Base-by-base conservation (phyloP, 2,797 vertebrate species). In the Enteromius argenteus region DNA sequence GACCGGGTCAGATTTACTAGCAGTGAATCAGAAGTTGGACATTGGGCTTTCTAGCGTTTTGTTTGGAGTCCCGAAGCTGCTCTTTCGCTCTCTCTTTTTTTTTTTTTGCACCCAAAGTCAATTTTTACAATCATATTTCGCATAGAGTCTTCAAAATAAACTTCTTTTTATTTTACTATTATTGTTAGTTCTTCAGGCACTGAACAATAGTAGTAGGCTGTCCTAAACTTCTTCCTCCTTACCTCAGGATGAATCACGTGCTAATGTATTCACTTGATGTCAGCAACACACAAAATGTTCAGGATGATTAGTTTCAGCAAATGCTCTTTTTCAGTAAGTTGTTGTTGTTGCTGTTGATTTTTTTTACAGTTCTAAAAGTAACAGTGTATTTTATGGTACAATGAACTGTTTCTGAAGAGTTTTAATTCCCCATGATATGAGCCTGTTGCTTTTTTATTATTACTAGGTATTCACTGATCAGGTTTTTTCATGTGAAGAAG, bases 1-100 rank as follows among this genome's bases (percentile, higher is more conserved):
- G 72, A 23, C 23, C 35, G 15, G 44, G 60, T 67, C 44, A 74
- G 13, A 73, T 82, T 64, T 82, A 82, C 42, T 51, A 58, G 6
- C 32, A 66, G 14, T 73, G 69, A 81, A 39, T 49, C 53, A 53
- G 10, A 19, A 17, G 35, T 42, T 42, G 35, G 13, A 42, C 35
- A 39, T 66, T 21, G 0, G 1, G 14, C 19, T 27, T 75, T 75
- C 1, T 66, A 6, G 9, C 4, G 3, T 32, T 53, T 35, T 49
- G 19, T 51, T 51, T 56, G 3, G 35, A 14, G 14, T 3, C 10
- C 19, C 9, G 5, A 9, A 51, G 27, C 69, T 72, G 42, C 56
- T 23, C 56, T 3, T 56, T 27, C 14, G 13, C 56, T 37, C 1
- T 19, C 32, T 49, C 1, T 27, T 27, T 27, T 27, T 27, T 27